Conservation (phyloP, 2,797 vertebrate species). For the Anniella stebbinsi region DNA sequence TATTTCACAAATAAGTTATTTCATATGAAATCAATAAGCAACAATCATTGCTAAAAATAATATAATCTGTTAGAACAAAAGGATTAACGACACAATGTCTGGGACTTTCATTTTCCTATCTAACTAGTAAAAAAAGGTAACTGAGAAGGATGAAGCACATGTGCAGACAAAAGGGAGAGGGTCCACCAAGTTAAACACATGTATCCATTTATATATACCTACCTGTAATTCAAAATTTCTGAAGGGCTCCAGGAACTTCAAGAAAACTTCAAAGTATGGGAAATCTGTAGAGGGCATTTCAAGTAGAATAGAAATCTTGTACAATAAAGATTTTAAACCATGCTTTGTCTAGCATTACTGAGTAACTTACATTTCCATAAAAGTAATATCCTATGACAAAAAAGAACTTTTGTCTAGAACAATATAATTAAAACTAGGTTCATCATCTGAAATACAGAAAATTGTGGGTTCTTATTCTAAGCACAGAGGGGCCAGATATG, state of each 20-base stretch:
- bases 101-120: conserved; percentile 42
- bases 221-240: conserved; percentile 79
- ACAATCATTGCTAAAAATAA: neutral
- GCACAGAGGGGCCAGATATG: neutral
- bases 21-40: neutral
- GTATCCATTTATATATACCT: conserved; percentile 71
- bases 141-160: conserved; percentile 73
- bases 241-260: conserved; percentile 75
- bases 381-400: conserved; percentile 9
- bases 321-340: conserved; percentile 60
- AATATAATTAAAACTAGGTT: neutral
- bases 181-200: conserved; percentile 78
- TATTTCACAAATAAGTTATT: neutral
- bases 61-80: conserved; percentile 17
- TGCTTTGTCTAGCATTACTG: conserved; percentile 10
- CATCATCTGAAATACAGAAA: neutral
- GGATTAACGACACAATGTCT: conserved; percentile 22
- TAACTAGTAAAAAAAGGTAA: conserved; percentile 63
- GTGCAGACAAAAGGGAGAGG: conserved; percentile 76
- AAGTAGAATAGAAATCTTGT: conserved; percentile 74
- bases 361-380: conserved; percentile 38
- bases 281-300: conserved; percentile 77
- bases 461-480: neutral
- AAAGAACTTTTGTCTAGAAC: neutral
- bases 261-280: conserved; percentile 76